phyloP scores from a whole-genome alignment of 1,140 invertebrate species.

The Macrosteles quadrilineatus region DNA sequence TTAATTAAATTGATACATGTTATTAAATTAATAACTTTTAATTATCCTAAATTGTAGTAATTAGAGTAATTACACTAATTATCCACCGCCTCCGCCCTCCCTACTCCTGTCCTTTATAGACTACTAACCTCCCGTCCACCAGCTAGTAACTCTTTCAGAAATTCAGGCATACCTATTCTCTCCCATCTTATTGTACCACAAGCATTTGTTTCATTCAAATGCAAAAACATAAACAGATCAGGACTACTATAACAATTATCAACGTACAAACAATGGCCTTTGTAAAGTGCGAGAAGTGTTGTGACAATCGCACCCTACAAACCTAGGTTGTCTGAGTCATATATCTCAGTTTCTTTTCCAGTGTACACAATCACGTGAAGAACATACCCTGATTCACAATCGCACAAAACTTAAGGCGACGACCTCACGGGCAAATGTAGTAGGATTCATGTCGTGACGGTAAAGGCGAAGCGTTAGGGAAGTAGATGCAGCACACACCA shows the following conservation, averaged over 20 bases:
- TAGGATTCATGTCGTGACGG: too few species aligned
- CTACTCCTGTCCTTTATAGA: slow-evolving; percentile 39
- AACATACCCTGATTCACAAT: too few species aligned
- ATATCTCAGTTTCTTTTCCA: too few species aligned
- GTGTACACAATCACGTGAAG: too few species aligned
- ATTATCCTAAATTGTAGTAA: slow-evolving; percentile 45
- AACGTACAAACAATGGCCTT: slow-evolving; percentile 35
- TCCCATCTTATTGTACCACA: slow-evolving; percentile 43
- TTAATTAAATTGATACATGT: too few species aligned
- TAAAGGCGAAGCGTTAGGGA: too few species aligned
- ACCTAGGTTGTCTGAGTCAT: too few species aligned
- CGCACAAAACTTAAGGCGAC: too few species aligned
- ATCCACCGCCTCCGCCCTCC: slow-evolving; percentile 44
- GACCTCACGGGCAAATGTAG: too few species aligned
- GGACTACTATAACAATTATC: slow-evolving; percentile 45
- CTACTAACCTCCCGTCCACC: slow-evolving; percentile 41
- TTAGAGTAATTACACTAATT: slow-evolving; percentile 43
- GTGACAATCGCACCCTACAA: too few species aligned
- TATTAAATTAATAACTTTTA: slow-evolving; percentile 38
- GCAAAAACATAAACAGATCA: slow-evolving; percentile 40
- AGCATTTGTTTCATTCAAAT: slow-evolving; percentile 39
- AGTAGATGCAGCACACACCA: too few species aligned
- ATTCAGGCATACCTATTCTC: slow-evolving; percentile 43
- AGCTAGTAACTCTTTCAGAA: slow-evolving; percentile 42
- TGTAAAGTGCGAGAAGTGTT: too few species aligned